Evolutionary conservation across 2,888 invertebrate genomes (phyloP).

Genomic region (Cyrtodaria siliqua): DNA sequence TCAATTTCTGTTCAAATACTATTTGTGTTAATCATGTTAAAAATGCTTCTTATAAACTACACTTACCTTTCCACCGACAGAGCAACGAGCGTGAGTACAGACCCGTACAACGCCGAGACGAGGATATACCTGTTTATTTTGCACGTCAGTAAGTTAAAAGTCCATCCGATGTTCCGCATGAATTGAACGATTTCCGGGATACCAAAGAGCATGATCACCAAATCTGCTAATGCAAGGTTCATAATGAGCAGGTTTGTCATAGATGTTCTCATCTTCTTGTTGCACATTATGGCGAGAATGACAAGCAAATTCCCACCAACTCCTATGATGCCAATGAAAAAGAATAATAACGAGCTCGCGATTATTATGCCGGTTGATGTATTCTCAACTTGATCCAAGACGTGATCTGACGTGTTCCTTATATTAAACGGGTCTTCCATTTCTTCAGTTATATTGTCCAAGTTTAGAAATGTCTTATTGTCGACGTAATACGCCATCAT

Average conservation of each 20-base stretch:
- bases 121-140: conserved; percentile 85
- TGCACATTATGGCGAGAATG: conserved; percentile 80
- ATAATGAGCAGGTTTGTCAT: conserved; percentile 84
- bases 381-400: neutral
- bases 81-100: conserved; percentile 86
- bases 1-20: too few relatives aligned
- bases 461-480: too few relatives aligned
- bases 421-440: neutral
- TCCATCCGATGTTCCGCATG: conserved; percentile 83
- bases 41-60: too few relatives aligned
- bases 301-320: conserved; percentile 82
- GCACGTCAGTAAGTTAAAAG: conserved; percentile 81
- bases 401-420: neutral
- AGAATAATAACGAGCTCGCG: conserved; percentile 68
- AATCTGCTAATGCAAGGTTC: conserved; percentile 84
- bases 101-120: conserved; percentile 86
- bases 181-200: conserved; percentile 84
- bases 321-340: conserved; percentile 80
- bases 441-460: neutral
- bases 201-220: conserved; percentile 83
- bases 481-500: too few relatives aligned
- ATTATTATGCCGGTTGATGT: conserved; percentile 49
- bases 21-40: too few relatives aligned
- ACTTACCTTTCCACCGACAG: conserved; percentile 86
- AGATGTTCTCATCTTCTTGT: conserved; percentile 82